phyloP scores from a whole-genome alignment of 23 tunicate genomes.

The Ascidia mentula region DNA sequence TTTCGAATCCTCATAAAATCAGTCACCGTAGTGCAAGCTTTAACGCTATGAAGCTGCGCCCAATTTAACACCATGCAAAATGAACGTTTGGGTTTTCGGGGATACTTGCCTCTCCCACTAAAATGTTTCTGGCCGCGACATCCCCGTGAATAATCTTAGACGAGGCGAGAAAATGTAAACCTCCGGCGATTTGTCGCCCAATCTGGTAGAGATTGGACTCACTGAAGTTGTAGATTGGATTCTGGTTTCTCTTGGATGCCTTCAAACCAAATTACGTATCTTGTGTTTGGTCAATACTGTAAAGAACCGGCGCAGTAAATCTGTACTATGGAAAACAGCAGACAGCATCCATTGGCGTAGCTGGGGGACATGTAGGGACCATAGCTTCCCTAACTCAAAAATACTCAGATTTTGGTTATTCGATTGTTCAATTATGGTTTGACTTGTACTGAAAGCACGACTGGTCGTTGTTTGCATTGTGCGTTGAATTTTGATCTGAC shows the following conservation, averaged over 20 bases:
- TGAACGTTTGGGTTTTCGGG: too few species aligned
- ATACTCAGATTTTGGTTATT: too few species aligned
- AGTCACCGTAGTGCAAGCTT: too few species aligned
- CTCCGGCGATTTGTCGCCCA: conserved; percentile 66
- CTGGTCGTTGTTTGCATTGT: too few species aligned
- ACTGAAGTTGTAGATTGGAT: conserved; percentile 49
- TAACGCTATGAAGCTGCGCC: too few species aligned
- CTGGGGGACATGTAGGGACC: too few species aligned
- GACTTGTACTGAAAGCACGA: too few species aligned
- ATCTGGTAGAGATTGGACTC: conserved; percentile 36
- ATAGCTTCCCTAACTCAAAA: too few species aligned
- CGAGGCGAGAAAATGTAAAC: conserved; percentile 36
- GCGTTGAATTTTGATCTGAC: too few species aligned
- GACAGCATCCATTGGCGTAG: background rate
- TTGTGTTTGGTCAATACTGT: background rate
- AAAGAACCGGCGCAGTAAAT: background rate
- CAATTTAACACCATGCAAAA: too few species aligned
- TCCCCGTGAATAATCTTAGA: conserved; percentile 73
- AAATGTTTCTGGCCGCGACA: conserved; percentile 76
- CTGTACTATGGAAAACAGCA: background rate
- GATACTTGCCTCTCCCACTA: conserved; percentile 60
- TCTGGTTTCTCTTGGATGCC: conserved; percentile 14
- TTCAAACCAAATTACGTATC: background rate
- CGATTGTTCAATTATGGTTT: too few species aligned
- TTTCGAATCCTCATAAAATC: too few species aligned